A percentile compares a stretch with the other conserved stretches of the same genome.
Conservation (phyloP, 2,113 vertebrate species). For the Aspiorhynchus laticeps region DNA sequence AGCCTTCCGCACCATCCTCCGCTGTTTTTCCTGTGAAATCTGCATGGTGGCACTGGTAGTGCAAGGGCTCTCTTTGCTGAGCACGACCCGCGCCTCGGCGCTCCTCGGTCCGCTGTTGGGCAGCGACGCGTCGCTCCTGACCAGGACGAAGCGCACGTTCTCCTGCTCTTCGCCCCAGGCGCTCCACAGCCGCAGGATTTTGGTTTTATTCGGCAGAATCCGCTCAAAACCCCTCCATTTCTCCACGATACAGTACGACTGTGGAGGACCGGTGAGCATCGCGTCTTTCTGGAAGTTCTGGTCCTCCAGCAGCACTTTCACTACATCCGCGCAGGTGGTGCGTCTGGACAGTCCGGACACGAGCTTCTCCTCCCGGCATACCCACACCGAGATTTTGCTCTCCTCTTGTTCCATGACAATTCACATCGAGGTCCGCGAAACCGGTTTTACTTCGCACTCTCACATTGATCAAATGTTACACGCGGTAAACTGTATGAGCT, state of each 20-base stretch:
- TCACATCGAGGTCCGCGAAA: neutral
- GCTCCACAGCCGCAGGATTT: constrained; percentile 88
- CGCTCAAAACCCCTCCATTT: constrained; percentile 96
- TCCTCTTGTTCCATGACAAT: constrained; percentile 82
- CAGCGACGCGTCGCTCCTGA: constrained; percentile 89
- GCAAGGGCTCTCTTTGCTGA: constrained; percentile 83
- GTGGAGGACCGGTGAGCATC: constrained; percentile 83
- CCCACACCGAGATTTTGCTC: constrained; percentile 91
- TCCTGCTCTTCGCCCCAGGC: constrained; percentile 94
- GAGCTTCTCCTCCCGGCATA: constrained; percentile 94
- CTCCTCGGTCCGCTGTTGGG: constrained; percentile 90
- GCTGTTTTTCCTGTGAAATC: constrained; percentile 85
- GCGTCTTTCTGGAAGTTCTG: constrained; percentile 78
- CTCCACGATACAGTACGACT: constrained; percentile 94
- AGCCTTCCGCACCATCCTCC: constrained; percentile 90
- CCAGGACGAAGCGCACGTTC: constrained; percentile 93
- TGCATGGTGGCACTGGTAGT: constrained; percentile 70
- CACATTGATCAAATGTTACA: neutral
- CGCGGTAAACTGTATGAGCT: neutral
- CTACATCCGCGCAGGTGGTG: constrained; percentile 92
- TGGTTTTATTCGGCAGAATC: constrained; percentile 91
- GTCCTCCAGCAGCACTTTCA: constrained; percentile 88
- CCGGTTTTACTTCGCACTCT: neutral
- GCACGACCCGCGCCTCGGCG: constrained; percentile 91
- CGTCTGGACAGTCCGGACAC: constrained; percentile 89